Evolutionary conservation across 2,113 vertebrate genomes (phyloP).

Genomic region (Neotoma lepida): DNA sequence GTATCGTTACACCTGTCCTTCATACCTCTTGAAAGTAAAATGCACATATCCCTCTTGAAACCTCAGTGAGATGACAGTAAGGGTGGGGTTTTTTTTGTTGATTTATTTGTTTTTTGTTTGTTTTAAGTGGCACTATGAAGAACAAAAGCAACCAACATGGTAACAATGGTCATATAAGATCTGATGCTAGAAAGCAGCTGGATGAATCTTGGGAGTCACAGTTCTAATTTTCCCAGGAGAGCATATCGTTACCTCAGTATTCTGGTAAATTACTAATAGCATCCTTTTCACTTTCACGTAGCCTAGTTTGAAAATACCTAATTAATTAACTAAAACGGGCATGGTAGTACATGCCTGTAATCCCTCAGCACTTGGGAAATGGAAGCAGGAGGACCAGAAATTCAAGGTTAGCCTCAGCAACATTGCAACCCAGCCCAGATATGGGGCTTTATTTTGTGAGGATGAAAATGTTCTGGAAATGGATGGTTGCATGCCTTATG

Average conservation of each 20-base stretch:
- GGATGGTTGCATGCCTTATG: neutral
- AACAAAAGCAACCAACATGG: slow-evolving; percentile 7
- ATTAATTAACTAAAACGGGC: slow-evolving; percentile 1
- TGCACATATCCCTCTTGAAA: neutral
- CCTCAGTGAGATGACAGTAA: neutral
- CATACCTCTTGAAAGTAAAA: neutral
- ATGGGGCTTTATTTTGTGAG: neutral
- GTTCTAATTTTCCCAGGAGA: neutral
- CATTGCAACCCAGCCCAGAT: neutral
- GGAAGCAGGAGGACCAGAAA: neutral
- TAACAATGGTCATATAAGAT: neutral
- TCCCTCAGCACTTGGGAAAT: neutral
- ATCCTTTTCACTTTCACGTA: neutral
- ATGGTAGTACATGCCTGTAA: neutral
- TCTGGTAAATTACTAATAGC: neutral
- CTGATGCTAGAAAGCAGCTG: neutral
- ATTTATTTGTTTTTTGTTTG: neutral
- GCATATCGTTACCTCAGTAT: neutral
- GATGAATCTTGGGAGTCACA: neutral
- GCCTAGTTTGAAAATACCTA: neutral
- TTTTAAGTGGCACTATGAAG: neutral
- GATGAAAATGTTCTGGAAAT: neutral
- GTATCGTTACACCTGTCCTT: neutral
- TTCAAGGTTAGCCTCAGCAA: neutral
- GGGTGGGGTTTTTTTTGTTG: neutral